Conservation (phyloP, 2,797 vertebrate genomes). For the Siniperca undulata region DNA sequence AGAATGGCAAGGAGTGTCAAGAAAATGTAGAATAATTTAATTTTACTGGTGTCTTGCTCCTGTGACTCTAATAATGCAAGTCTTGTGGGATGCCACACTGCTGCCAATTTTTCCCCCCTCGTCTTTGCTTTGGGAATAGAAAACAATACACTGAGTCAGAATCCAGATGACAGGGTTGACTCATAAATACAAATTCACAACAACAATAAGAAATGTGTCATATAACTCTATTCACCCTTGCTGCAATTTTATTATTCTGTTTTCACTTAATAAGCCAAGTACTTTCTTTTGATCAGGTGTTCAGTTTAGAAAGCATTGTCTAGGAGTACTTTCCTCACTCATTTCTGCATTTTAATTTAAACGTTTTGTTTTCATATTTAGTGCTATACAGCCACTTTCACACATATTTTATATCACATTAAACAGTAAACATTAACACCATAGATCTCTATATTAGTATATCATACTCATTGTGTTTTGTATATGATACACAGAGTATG, state of each 20-base stretch:
- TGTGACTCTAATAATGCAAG: constrained; percentile 22
- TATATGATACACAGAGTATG: too few relatives aligned
- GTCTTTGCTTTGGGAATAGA: not conserved
- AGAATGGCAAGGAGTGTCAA: not conserved
- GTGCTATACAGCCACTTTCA: not conserved
- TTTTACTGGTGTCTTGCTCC: constrained; percentile 7
- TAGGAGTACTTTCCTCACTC: not conserved
- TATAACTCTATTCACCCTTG: not conserved
- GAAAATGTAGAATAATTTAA: constrained; percentile 16
- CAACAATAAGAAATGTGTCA: not conserved
- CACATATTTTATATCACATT: not conserved
- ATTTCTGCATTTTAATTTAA: not conserved
- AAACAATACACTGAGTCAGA: not conserved
- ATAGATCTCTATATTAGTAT: not conserved
- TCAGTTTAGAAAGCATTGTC: not conserved
- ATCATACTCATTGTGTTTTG: not conserved
- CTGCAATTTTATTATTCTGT: not conserved
- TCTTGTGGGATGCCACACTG: constrained; percentile 14
- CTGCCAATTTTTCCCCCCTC: not conserved
- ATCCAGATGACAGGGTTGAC: not conserved
- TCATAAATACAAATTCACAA: constrained; percentile 7
- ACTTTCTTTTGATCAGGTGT: not conserved
- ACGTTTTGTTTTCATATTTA: not conserved
- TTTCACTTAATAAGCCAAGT: not conserved
- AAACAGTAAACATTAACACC: not conserved